phyloP scores from a whole-genome alignment of 2,113 vertebrate genomes.

The Mesitornis unicolor region DNA sequence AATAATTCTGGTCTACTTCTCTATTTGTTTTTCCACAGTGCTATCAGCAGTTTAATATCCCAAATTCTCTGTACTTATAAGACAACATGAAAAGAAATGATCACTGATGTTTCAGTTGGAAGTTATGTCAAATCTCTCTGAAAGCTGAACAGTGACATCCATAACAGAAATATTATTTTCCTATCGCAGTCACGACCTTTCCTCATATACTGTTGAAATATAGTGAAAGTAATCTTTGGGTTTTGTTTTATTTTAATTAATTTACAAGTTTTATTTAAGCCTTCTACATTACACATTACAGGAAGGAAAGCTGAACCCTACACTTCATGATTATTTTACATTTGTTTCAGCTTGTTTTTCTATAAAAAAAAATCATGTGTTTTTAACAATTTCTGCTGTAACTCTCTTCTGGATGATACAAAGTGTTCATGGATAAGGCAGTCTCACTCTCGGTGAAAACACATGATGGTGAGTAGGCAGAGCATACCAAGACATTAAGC shows the following conservation, averaged over 20 bases:
- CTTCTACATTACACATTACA: background rate
- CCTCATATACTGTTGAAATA: background rate
- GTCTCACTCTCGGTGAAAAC: background rate
- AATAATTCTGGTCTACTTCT: background rate
- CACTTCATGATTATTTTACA: background rate
- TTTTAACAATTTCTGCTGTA: background rate
- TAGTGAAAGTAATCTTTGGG: background rate
- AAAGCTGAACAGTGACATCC: background rate
- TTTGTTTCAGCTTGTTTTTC: too few species aligned
- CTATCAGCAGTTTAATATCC: background rate
- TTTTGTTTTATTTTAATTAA: too few species aligned
- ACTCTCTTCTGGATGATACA: background rate
- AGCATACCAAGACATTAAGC: background rate
- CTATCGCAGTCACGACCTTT: background rate
- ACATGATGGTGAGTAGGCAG: background rate
- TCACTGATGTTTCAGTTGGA: background rate
- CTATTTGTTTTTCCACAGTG: background rate
- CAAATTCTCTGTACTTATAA: background rate
- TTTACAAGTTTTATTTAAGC: background rate
- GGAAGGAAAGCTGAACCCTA: background rate
- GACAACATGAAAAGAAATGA: background rate
- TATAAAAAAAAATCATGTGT: too few species aligned
- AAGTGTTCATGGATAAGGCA: background rate
- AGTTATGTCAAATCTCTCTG: background rate
- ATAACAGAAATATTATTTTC: background rate